Conservation (phyloP, 2,113 vertebrate species). For the Amphiprion ocellaris region DNA sequence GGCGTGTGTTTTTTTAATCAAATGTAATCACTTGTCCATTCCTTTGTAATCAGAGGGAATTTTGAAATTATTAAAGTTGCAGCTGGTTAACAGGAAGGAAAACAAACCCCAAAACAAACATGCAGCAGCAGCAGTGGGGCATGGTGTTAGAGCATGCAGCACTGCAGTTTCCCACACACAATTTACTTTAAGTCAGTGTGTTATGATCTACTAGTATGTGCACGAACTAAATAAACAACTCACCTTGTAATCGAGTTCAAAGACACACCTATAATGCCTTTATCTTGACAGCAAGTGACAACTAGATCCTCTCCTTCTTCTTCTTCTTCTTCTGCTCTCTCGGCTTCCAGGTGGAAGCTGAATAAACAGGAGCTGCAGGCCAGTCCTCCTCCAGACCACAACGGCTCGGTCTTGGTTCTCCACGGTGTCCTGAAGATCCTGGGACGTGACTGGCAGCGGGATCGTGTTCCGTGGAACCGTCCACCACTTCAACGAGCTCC, state of each 20-base stretch:
- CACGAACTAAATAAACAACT: background rate
- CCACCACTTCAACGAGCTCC: conserved; percentile 54
- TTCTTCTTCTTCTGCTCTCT: conserved; percentile 17
- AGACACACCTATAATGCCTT: conserved; percentile 14
- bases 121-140: background rate
- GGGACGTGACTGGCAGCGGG: conserved; percentile 33
- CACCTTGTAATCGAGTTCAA: conserved; percentile 1
- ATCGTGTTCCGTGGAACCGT: background rate
- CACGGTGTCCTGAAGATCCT: conserved; percentile 54
- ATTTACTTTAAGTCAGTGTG: background rate
- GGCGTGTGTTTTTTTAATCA: background rate
- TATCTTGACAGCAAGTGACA: background rate
- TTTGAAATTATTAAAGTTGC: background rate
- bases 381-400: conserved; percentile 10
- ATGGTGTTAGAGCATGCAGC: background rate
- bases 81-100: background rate
- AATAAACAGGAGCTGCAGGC: background rate
- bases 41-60: background rate
- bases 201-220: background rate
- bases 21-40: background rate
- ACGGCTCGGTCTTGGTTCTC: conserved; percentile 38
- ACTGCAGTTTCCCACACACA: background rate
- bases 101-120: background rate
- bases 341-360: background rate
- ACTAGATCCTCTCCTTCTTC: too few species aligned